Base-by-base conservation (phyloP, 2,888 invertebrate species). In the Heliconius ismenius region DNA sequence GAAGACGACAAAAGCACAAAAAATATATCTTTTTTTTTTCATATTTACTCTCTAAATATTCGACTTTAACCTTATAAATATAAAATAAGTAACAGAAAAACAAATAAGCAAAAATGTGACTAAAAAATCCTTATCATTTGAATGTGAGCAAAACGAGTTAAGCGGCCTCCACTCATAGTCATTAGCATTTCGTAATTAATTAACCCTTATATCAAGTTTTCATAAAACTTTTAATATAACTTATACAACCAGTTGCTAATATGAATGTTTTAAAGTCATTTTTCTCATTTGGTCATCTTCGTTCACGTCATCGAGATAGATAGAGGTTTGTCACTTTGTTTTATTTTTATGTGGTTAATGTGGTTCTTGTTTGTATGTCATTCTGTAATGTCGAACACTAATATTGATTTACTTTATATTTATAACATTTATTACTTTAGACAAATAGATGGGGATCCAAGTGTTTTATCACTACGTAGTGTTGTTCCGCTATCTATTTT, bases 161-260 rank as follows among this genome's bases (percentile, higher is more conserved):
- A 70, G 62, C 76, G 67, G 64, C 77, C 76, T 73, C 72, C 68
- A 67, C 63, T 39, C 77, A 4, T 28, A 28, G 79, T 78, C 78
- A 78, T 79, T 77, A 79, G 75, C 78, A 78, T 74, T 76, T 76
- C 65, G 67, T 75, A 79, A 80, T 81, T 79, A 79, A 78, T 79
- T 77, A 75, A 74, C 73, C 75, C 79, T 78, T 65, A 78, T 60
- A 49, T 28, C 18, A 36, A 9, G 67, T 73, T 58, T 36, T 70
- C 32, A 69, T 49, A 54, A 18, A n/a, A 9, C 24, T 18, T 36
- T 32, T 70, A 32, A 32, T 32, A 32, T 13, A 39, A 39, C 60
- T 60, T 58, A 54, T 60, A 76, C 64, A 76, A 74, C 43, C 36
- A 58, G 75, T 58, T 65, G 64, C 21, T 58, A 24, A 58, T 58